Evolutionary conservation across 1,140 invertebrate genomes (phyloP), one percentile per base, ranked within the genome.

Genomic region (Colletes gigas): DNA sequence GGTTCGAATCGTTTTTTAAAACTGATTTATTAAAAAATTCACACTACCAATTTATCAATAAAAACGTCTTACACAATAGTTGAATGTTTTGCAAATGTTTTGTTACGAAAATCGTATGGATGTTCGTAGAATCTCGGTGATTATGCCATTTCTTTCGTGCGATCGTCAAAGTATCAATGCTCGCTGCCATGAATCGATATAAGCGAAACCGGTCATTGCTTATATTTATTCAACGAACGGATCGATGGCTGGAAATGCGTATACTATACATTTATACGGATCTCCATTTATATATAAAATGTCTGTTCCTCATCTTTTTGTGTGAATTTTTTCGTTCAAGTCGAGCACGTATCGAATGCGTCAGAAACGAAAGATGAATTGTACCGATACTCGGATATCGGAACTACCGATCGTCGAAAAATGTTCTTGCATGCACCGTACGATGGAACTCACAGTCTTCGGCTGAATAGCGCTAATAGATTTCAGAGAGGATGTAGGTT

Each of bases 1-100:
- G 10, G 10, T 30, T 59, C 41, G 4, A 39, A 44, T 59, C 14
- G 7, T 50, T 85, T 86, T 88, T 82, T 66, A 88, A 85, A 88
- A 92, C 85, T 88, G 85, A 90, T 92, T 92, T 92, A 92, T 92
- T 92, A 92, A 92, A 92, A 92, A 92, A 91, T 91, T 91, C 90
- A 91, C 90, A 91, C 89, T 92, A 91, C 87, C 88, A 92, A 91
- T 90, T 90, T 90, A 90, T 91, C 78, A 88, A 91, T 91, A 92
- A 91, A 93, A 92, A 92, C 91, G 88, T 89, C 91, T 92, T 92
- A 92, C 70, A 88, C 89, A 91, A 92, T 92, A 93, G 89, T 86
- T 85, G 85, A 89, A 84, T 90, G 86, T 88, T 81, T 74, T 82
- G 54, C 67, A 69, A 21, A 81, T 88, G 82, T 87, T 76, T 74